These are phyloP conservation scores for Oncorhynchus keta DNA, from an alignment of 2,113 vertebrate genomes.

Conservation along the genomic window DNA sequence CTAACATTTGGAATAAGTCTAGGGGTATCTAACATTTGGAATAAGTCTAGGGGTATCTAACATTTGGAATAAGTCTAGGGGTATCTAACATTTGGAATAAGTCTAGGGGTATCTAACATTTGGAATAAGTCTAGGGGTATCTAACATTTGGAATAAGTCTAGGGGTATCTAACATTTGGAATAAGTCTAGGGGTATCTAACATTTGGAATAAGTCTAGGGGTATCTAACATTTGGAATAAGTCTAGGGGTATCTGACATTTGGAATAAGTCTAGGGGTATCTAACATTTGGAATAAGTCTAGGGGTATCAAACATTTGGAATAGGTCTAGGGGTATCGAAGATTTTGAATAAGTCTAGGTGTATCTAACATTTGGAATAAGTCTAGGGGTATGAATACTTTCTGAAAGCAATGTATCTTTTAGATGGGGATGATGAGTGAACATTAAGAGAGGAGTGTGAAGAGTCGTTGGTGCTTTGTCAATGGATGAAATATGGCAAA, in stretches of 20 bases:
- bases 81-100: neutral
- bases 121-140: too few species aligned
- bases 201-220: too few species aligned
- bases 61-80: conserved; percentile 10
- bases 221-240: too few species aligned
- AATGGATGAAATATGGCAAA: conserved; percentile 60
- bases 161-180: too few species aligned
- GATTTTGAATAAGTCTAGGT: neutral
- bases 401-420: conserved; percentile 47
- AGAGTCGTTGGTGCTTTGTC: conserved; percentile 48
- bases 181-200: too few species aligned
- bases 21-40: neutral
- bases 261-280: too few species aligned
- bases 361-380: neutral
- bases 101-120: neutral
- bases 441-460: conserved; percentile 59
- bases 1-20: conserved; percentile 8
- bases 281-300: too few species aligned
- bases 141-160: too few species aligned
- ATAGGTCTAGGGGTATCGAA: too few species aligned
- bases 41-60: conserved; percentile 7
- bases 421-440: conserved; percentile 60
- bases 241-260: too few species aligned
- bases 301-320: too few species aligned
- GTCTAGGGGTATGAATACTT: neutral